phyloP scores from a whole-genome alignment of 2,888 invertebrate genomes.

The Cyclophora albipunctata region DNA sequence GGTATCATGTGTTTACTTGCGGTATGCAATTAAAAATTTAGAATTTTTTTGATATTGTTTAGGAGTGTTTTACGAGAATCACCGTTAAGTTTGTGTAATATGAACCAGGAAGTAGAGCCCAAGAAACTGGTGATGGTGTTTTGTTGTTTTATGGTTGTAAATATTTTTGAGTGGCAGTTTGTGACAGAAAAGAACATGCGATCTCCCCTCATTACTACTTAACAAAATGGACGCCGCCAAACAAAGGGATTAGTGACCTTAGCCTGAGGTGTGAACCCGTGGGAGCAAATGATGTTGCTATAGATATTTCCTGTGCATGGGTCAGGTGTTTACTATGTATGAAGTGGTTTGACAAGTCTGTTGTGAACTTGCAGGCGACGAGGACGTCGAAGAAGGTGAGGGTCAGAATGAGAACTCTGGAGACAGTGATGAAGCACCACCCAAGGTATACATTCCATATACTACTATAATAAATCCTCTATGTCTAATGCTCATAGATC shows the following conservation, averaged over 20 bases:
- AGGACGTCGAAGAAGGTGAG: constrained; percentile 82
- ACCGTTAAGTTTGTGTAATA: background rate
- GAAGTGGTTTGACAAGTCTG: constrained; percentile 62
- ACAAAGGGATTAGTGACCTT: constrained; percentile 83
- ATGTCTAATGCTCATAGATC: too few species aligned
- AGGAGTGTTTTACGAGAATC: background rate
- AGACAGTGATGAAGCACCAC: constrained; percentile 82
- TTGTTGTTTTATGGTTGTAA: constrained; percentile 66
- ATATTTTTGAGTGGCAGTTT: constrained; percentile 74
- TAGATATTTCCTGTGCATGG: constrained; percentile 34
- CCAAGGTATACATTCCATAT: constrained; percentile 59
- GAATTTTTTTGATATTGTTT: constrained; percentile 43
- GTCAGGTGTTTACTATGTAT: constrained; percentile 37
- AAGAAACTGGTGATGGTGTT: constrained; percentile 32
- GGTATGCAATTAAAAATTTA: constrained; percentile 73
- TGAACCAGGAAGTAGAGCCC: too few species aligned
- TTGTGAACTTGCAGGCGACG: constrained; percentile 74
- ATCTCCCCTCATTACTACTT: constrained; percentile 81
- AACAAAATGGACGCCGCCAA: constrained; percentile 87
- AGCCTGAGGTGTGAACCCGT: constrained; percentile 63
- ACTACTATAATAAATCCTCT: too few species aligned
- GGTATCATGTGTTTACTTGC: constrained; percentile 77
- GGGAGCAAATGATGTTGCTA: constrained; percentile 36
- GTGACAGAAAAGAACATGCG: constrained; percentile 79
- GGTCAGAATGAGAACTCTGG: constrained; percentile 82